Percentiles rank a stretch among this genome's conserved stretches.
These are phyloP conservation scores for Trachelus iudaicus DNA, from an alignment of 2,888 invertebrate genomes.

Conservation along the genomic window DNA sequence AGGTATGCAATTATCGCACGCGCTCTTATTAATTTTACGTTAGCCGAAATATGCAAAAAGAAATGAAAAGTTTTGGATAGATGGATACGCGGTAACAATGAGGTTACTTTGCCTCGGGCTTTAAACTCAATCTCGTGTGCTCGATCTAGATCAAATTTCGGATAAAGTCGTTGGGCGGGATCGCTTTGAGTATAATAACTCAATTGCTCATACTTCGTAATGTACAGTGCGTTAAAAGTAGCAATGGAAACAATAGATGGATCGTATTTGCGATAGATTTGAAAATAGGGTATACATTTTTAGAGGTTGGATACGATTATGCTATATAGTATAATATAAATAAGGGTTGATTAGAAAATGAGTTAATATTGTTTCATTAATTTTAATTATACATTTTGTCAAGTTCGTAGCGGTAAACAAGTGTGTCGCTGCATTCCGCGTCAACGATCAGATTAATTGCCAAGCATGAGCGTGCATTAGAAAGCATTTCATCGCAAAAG, in stretches of 20 bases:
- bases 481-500: background rate
- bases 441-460: background rate
- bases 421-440: background rate
- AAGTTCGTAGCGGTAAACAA: background rate
- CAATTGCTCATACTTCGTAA: conserved; percentile 1
- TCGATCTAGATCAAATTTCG: conserved; percentile 12
- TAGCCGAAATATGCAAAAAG: conserved; percentile 17
- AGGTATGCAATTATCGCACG: conserved; percentile 14
- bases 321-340: background rate
- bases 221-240: background rate
- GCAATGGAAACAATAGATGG: background rate
- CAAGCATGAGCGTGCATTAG: background rate
- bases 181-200: conserved; percentile 18
- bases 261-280: background rate
- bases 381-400: background rate
- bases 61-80: background rate
- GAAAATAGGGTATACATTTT: too few relatives aligned
- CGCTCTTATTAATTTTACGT: conserved; percentile 15
- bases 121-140: conserved; percentile 6
- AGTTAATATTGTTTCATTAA: background rate
- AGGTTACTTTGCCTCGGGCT: conserved; percentile 8
- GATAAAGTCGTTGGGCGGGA: conserved; percentile 22
- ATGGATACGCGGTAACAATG: background rate
- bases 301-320: too few relatives aligned
- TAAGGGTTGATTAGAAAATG: background rate